A percentile compares a stretch with the other conserved stretches of the same genome.
Evolutionary conservation across 2,113 vertebrate genomes (phyloP).

Genomic region (Cichladusa arquata): DNA sequence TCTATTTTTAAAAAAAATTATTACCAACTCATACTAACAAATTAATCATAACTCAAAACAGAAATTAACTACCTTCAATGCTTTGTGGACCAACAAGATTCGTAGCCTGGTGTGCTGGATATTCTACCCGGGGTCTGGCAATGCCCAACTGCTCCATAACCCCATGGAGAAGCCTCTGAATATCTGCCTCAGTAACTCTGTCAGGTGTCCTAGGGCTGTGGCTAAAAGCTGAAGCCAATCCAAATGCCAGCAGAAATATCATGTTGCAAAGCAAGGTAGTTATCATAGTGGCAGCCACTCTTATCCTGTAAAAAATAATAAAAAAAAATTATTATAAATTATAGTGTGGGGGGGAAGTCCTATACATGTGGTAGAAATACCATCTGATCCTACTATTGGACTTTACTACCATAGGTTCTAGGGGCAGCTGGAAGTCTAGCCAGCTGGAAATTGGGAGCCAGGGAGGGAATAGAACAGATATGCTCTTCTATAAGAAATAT

Average conservation of each 20-base stretch:
- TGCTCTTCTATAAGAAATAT: not conserved
- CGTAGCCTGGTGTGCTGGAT: constrained; percentile 93
- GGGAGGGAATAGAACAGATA: fast-evolving
- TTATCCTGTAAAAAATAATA: constrained; percentile 48
- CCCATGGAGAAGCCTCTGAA: constrained; percentile 94
- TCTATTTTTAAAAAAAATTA: not conserved
- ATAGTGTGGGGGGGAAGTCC: too few species aligned
- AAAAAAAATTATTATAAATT: not conserved
- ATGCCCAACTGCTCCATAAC: constrained; percentile 97
- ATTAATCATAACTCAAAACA: not conserved
- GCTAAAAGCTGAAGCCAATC: constrained; percentile 72
- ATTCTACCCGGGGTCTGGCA: constrained; percentile 92
- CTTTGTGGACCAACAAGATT: constrained; percentile 95
- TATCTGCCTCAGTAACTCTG: constrained; percentile 89
- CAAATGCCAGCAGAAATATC: constrained; percentile 72
- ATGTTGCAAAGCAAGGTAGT: constrained; percentile 40
- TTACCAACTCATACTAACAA: not conserved
- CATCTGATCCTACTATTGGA: not conserved
- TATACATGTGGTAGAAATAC: fast-evolving
- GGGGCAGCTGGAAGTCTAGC: not conserved
- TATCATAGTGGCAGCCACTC: constrained; percentile 18
- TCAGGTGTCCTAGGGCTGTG: constrained; percentile 82
- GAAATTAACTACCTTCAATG: constrained; percentile 86
- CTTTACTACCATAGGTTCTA: not conserved
- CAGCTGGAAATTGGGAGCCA: not conserved